Evolutionary conservation across 2,113 vertebrate species (phyloP), one percentile per base, ranked within the genome.

Genomic region (Albula glossodonta): DNA sequence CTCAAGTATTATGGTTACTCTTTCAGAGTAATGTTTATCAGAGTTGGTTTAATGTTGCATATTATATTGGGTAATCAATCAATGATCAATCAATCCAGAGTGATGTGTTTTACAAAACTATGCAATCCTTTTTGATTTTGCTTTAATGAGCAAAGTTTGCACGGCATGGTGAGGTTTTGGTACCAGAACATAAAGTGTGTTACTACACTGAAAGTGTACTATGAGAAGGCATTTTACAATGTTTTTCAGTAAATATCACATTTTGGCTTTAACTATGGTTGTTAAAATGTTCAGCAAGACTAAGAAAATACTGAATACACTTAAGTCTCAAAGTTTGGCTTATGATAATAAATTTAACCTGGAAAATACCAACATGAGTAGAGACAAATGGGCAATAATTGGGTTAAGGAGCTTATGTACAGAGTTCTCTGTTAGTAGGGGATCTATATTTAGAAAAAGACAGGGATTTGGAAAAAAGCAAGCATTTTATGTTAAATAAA

Each of bases 401-500:
- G 56, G 41, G 74, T 79, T 86, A 86, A 83, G 53, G 13, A 83
- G 52, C 81, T 78, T 79, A 60, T 78, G 50, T 56, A 78, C 31
- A n/a, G 57, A 25, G 49, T 56, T 41, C n/a, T 66, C 49, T 70
- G 50, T 41, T 83, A 13, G 19, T 51, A 52, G 80, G 50, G 80
- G 22, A 51, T 25, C 57, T 85, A 83, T 85, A 82, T 60, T 87
- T 86, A 86, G 80, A 86, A 84, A 48, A 60, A 52, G 11, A 41
- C 12, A 81, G 51, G 80, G 87, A 57, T 87, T 88, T 87, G 17
- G 50, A 41, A 88, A 85, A 88, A 80, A 25, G 84, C 53, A 52
- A 60, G 57, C n/a, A 70, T 51, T 41, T 51, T 11, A 85, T 52
- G 66, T 87, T 84, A 88, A 91, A 89, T 85, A 79, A 89, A 89